Conservation (phyloP, 2,113 vertebrate species). For the Anhinga rufa region DNA sequence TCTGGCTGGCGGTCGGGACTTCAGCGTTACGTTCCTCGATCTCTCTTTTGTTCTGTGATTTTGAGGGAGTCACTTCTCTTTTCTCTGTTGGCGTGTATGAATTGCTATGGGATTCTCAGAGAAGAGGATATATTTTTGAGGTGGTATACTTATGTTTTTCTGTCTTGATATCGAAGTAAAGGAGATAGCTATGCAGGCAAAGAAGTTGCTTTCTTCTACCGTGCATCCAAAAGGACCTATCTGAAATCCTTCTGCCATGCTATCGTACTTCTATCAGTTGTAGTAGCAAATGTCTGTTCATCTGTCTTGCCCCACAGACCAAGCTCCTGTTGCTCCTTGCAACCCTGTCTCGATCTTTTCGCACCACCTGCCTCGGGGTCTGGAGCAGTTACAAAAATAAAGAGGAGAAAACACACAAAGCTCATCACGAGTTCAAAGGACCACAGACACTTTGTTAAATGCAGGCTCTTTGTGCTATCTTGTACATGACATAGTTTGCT, state of each 20-base stretch:
- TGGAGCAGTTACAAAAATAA: background rate
- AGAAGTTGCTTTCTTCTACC: background rate
- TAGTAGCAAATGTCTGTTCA: background rate
- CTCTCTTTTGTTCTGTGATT: background rate
- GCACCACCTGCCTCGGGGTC: background rate
- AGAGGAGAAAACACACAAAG: background rate
- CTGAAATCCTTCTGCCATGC: rapidly evolving
- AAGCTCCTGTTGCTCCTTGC: background rate
- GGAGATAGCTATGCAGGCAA: background rate
- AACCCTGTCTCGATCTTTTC: background rate
- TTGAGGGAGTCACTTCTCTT: background rate
- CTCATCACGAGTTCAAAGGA: slow-evolving; percentile 40
- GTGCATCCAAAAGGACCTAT: rapidly evolving
- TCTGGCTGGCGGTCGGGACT: background rate
- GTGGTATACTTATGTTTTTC: background rate
- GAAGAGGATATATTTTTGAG: background rate
- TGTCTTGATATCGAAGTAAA: background rate
- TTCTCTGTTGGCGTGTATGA: background rate
- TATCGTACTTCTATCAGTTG: too few relatives aligned
- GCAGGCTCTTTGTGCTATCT: slow-evolving; percentile 34
- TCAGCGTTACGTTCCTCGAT: rapidly evolving
- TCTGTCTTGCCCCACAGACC: background rate
- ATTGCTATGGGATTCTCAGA: background rate
- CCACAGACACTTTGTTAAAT: background rate
- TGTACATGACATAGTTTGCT: slow-evolving; percentile 25